Evolutionary conservation across 2,888 invertebrate species (phyloP).

Genomic region (Steinernema scapterisci): DNA sequence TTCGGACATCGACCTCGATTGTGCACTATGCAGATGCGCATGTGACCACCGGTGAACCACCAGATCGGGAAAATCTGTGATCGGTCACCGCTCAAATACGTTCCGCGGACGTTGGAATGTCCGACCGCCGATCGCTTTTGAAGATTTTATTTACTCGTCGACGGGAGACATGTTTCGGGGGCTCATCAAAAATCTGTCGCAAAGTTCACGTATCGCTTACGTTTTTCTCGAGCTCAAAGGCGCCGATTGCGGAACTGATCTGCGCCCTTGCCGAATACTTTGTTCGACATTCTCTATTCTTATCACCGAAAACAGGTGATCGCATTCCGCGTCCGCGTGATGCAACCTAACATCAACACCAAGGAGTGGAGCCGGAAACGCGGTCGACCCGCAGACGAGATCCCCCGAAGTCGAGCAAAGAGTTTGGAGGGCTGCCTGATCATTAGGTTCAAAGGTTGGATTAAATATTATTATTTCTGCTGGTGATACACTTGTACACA

Average conservation of each 20-base stretch:
- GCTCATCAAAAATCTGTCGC: neutral
- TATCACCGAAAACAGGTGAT: slow-evolving; percentile 8
- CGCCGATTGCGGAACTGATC: neutral
- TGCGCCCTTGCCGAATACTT: neutral
- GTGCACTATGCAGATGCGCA: neutral
- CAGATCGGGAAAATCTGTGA: neutral
- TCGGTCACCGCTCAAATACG: neutral
- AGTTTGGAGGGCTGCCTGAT: neutral
- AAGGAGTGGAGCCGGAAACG: neutral
- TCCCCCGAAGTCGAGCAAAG: neutral
- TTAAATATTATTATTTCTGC: slow-evolving; percentile 30
- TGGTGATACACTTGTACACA: neutral
- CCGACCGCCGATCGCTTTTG: neutral
- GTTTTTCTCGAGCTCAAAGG: neutral
- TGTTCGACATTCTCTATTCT: neutral
- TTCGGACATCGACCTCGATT: slow-evolving; percentile 6
- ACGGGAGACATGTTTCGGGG: neutral
- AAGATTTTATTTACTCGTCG: neutral
- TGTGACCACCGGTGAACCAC: neutral
- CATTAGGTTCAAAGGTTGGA: neutral
- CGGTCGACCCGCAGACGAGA: neutral
- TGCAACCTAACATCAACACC: slow-evolving; percentile 9
- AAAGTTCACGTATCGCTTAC: neutral
- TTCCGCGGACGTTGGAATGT: neutral
- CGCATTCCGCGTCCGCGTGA: slow-evolving; percentile 14